A percentile compares a stretch with the other conserved stretches of the same genome.
These are phyloP conservation scores for Coregonus sp. DNA, from an alignment of 2,797 vertebrate species.

Conservation along the genomic window DNA sequence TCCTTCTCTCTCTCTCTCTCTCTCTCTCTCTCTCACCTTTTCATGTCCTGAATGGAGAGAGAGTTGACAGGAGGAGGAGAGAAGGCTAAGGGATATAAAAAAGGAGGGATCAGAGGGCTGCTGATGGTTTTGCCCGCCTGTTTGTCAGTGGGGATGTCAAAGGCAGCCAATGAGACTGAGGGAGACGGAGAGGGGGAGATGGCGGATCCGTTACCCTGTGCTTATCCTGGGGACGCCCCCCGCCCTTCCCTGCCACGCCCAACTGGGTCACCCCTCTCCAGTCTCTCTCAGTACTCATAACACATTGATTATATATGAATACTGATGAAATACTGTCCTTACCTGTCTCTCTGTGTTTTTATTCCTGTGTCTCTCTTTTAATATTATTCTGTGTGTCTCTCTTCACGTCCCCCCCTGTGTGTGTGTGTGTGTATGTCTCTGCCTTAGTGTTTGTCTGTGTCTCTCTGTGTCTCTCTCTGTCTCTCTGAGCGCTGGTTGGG, in stretches of 20 bases:
- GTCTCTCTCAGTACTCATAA: neutral
- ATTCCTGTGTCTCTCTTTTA: neutral
- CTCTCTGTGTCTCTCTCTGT: conserved; percentile 34
- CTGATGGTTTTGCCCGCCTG: conserved; percentile 46
- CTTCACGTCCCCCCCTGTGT: neutral
- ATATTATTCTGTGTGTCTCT: neutral
- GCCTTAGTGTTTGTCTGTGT: conserved; percentile 52
- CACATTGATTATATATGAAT: neutral
- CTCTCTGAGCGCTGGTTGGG: conserved; percentile 66
- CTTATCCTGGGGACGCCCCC: conserved; percentile 28
- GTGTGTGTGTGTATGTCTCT: conserved; percentile 33
- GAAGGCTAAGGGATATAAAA: conserved; percentile 61
- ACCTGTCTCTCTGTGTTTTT: neutral
- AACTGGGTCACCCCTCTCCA: conserved; percentile 8
- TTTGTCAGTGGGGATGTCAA: conserved; percentile 37
- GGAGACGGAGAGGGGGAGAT: conserved; percentile 31
- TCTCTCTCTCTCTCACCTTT: conserved; percentile 8
- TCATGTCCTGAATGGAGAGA: conserved; percentile 57
- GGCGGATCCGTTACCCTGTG: conserved; percentile 24
- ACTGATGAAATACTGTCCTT: neutral
- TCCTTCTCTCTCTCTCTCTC: conserved; percentile 44
- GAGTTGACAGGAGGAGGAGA: conserved; percentile 59
- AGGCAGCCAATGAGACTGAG: conserved; percentile 30
- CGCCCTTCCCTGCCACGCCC: neutral
- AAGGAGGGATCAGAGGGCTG: conserved; percentile 37